These are phyloP conservation scores for Azemiops feae DNA, from an alignment of 2,113 vertebrate genomes.

Conservation along the genomic window DNA sequence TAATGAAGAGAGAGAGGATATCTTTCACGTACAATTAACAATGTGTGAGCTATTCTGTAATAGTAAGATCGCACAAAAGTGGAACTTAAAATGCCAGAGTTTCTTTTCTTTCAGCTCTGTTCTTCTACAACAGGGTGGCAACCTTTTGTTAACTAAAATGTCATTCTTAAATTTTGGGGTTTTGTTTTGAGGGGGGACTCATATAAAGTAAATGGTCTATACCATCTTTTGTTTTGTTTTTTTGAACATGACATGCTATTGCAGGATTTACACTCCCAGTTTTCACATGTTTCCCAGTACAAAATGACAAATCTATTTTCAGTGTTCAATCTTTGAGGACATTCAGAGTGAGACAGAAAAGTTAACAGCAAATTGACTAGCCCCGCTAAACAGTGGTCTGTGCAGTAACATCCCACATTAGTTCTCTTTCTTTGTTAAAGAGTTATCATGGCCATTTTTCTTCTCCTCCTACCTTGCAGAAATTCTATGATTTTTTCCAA, in stretches of 20 bases:
- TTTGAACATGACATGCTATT: neutral
- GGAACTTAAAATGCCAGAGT: neutral
- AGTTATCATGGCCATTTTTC: constrained; percentile 11
- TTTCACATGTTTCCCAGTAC: neutral
- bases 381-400: neutral
- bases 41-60: neutral
- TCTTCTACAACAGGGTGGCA: neutral
- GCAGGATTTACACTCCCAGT: neutral
- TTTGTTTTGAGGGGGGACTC: neutral
- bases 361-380: neutral
- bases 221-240: neutral
- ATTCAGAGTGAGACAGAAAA: neutral
- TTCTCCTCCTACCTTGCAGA: constrained; percentile 41
- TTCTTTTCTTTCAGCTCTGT: neutral
- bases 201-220: neutral
- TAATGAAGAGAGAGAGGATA: neutral
- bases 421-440: constrained; percentile 16
- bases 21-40: neutral
- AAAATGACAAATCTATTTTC: neutral
- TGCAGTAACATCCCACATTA: neutral
- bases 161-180: neutral
- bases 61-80: neutral
- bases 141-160: neutral
- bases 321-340: neutral
- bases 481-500: constrained; percentile 3